A percentile compares a stretch with the other conserved stretches of the same genome.
Evolutionary conservation across 1,140 invertebrate genomes (phyloP).

Genomic region (Drosophila tristis): DNA sequence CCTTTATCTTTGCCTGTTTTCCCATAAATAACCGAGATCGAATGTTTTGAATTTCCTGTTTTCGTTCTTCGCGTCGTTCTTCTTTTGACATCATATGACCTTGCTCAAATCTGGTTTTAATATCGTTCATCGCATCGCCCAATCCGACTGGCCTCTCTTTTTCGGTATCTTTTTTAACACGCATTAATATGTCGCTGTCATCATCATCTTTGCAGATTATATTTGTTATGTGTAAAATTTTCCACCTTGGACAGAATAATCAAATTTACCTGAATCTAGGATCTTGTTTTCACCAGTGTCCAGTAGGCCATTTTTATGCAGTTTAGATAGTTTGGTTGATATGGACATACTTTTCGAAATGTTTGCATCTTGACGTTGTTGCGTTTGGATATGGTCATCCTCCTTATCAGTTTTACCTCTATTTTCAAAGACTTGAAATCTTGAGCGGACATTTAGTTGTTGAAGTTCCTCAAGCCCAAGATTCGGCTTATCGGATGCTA

Average conservation of each 20-base stretch:
- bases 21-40: constrained; percentile 93
- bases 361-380: constrained; percentile 1
- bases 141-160: constrained; percentile 91
- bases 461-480: constrained; percentile 93
- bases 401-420: constrained; percentile 84
- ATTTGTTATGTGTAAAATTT: neutral
- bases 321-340: constrained; percentile 91
- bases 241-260: neutral
- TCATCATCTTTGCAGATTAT: constrained; percentile 48
- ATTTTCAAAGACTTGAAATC: constrained; percentile 93
- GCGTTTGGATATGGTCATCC: constrained; percentile 10
- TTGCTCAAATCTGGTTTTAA: constrained; percentile 91
- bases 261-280: constrained; percentile 88
- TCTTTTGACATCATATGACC: constrained; percentile 87
- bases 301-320: constrained; percentile 89
- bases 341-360: constrained; percentile 91
- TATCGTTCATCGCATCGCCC: constrained; percentile 91
- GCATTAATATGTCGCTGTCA: constrained; percentile 77
- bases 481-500: constrained; percentile 94
- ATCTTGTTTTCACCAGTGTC: constrained; percentile 59
- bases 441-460: constrained; percentile 92
- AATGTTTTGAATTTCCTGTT: constrained; percentile 94
- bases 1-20: constrained; percentile 95
- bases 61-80: constrained; percentile 91
- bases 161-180: constrained; percentile 84